phyloP scores from a whole-genome alignment of 2,888 invertebrate genomes.

The Graphium colonna region DNA sequence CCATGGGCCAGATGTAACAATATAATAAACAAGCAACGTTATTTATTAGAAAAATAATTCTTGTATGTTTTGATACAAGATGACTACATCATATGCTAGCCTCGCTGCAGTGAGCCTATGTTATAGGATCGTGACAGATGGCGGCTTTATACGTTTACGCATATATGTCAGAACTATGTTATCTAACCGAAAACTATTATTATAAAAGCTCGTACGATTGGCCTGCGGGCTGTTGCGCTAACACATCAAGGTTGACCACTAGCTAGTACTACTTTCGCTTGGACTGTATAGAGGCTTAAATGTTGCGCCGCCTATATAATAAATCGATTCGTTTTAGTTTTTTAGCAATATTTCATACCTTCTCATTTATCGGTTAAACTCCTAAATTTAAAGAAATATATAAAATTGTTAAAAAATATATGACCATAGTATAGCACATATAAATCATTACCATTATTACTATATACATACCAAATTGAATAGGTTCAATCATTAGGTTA shows the following conservation, averaged over 20 bases:
- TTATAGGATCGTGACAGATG: background rate
- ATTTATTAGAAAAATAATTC: no score
- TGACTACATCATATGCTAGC: no score
- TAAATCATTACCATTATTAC: no score
- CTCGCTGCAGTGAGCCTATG: background rate
- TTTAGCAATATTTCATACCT: background rate
- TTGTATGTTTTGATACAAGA: no score
- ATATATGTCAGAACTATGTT: conserved; percentile 6
- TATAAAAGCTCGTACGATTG: conserved; percentile 26
- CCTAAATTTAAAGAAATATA: no score
- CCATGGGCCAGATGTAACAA: no score
- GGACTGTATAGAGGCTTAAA: conserved; percentile 41
- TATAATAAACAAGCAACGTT: no score
- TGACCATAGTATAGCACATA: no score
- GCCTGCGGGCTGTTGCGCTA: conserved; percentile 32
- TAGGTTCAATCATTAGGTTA: no score
- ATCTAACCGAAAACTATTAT: conserved; percentile 34
- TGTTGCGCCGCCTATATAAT: conserved; percentile 32
- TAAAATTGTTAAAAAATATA: no score
- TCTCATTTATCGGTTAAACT: no score
- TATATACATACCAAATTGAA: no score
- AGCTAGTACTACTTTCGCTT: conserved; percentile 67
- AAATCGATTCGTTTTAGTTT: conserved; percentile 3
- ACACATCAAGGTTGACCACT: conserved; percentile 64
- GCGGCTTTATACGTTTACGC: background rate